Percentiles rank a stretch among this genome's conserved stretches.
These are phyloP conservation scores for Xyrichtys novacula DNA, from an alignment of 2,797 vertebrate species.

Conservation along the genomic window DNA sequence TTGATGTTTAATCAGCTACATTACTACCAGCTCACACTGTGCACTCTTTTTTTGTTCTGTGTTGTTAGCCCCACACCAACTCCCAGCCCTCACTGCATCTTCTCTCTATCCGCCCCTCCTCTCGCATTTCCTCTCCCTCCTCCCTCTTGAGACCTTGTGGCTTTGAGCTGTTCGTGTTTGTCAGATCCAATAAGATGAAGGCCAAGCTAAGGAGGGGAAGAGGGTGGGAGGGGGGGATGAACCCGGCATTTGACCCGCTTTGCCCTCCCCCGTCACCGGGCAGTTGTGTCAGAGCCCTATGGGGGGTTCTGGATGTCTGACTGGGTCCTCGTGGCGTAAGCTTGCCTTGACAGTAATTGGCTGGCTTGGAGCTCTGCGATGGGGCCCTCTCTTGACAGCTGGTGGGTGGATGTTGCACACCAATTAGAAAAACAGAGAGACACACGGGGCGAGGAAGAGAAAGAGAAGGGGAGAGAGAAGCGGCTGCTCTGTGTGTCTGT, in stretches of 20 bases:
- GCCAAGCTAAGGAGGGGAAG: neutral
- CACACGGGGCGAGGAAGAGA: neutral
- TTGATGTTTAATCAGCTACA: constrained; percentile 55
- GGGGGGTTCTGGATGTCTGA: constrained; percentile 61
- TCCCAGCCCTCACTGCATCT: neutral
- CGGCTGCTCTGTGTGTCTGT: constrained; percentile 27
- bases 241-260: constrained; percentile 61
- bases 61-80: constrained; percentile 26
- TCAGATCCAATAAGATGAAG: constrained; percentile 64
- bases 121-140: constrained; percentile 2
- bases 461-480: constrained; percentile 1
- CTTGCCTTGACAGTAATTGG: constrained; percentile 78
- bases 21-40: constrained; percentile 57
- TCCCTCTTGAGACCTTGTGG: constrained; percentile 24
- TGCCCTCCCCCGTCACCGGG: constrained; percentile 55
- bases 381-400: constrained; percentile 70
- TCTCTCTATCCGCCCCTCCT: constrained; percentile 10
- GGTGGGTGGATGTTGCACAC: constrained; percentile 70
- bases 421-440: constrained; percentile 72
- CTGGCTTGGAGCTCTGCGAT: constrained; percentile 61
- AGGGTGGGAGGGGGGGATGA: neutral
- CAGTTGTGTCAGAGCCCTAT: constrained; percentile 40
- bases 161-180: constrained; percentile 62
- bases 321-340: constrained; percentile 49
- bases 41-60: constrained; percentile 2